phyloP scores from a whole-genome alignment of 2,797 vertebrate genomes.

The Adelosebastes latens region DNA sequence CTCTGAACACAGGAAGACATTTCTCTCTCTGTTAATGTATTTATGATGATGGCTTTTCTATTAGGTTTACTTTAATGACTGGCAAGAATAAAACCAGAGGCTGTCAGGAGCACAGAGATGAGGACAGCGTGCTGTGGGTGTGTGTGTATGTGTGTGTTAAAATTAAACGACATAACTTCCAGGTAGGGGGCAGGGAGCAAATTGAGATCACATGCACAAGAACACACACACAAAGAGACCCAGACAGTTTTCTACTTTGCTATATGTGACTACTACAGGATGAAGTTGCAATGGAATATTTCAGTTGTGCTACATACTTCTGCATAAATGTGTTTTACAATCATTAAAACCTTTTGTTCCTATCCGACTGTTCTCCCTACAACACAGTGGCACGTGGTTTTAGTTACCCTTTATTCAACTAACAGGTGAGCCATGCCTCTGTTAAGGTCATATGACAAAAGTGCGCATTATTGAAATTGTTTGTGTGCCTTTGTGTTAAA shows the following conservation, averaged over 20 bases:
- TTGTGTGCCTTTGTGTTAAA: not conserved
- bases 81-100: slow-evolving; percentile 69
- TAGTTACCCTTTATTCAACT: not conserved
- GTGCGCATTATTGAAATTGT: not conserved
- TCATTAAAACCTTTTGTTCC: not conserved
- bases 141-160: slow-evolving; percentile 10
- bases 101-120: slow-evolving; percentile 53
- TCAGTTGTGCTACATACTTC: not conserved
- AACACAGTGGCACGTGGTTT: not conserved
- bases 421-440: too few species aligned
- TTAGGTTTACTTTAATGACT: slow-evolving; percentile 80
- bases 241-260: not conserved
- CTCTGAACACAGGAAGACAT: slow-evolving; percentile 75
- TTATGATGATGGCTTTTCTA: slow-evolving; percentile 82
- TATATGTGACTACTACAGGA: not conserved
- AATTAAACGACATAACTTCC: not conserved
- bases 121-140: slow-evolving; percentile 21
- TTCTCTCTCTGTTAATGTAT: slow-evolving; percentile 78
- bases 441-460: not conserved
- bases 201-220: not conserved
- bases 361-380: not conserved
- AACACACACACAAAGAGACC: not conserved
- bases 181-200: not conserved
- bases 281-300: not conserved
- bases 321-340: not conserved